Percentiles rank a stretch among this genome's conserved stretches.
phyloP scores from a whole-genome alignment of 2,888 invertebrate species.

The Drosophila buzzatii region DNA sequence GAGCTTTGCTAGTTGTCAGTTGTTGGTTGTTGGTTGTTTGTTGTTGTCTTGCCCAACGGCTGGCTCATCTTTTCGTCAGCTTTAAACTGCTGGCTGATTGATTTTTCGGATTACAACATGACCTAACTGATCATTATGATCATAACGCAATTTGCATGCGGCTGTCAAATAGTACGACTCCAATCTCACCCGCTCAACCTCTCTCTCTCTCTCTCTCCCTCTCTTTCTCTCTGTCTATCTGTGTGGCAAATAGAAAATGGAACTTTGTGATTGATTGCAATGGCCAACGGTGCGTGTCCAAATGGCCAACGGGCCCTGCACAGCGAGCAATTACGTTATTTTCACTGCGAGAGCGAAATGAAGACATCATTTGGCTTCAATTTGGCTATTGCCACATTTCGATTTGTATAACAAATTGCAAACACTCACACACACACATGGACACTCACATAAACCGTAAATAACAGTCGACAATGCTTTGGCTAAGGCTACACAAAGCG shows the following conservation, averaged over 20 bases:
- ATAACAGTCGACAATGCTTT: slow-evolving; percentile 28
- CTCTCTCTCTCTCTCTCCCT: slow-evolving; percentile 4
- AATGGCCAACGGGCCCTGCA: slow-evolving; percentile 55
- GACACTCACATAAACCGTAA: slow-evolving; percentile 11
- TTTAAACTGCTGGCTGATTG: slow-evolving; percentile 50
- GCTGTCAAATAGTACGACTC: slow-evolving; percentile 9
- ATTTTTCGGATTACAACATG: slow-evolving; percentile 67
- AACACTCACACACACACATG: slow-evolving; percentile 10
- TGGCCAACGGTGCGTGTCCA: slow-evolving; percentile 72
- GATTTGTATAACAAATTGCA: slow-evolving; percentile 74
- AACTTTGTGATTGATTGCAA: slow-evolving; percentile 74
- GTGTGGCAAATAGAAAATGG: slow-evolving; percentile 55
- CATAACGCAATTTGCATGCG: slow-evolving; percentile 73
- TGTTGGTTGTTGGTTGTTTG: slow-evolving; percentile 10
- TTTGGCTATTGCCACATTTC: slow-evolving; percentile 71
- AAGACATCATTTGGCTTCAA: slow-evolving; percentile 77
- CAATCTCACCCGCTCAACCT: neutral
- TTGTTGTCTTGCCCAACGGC: slow-evolving; percentile 45
- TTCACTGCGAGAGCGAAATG: slow-evolving; percentile 72
- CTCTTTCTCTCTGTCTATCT: neutral
- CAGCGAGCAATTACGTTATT: slow-evolving; percentile 65
- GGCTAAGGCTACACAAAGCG: slow-evolving; percentile 26
- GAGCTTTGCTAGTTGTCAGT: slow-evolving; percentile 11
- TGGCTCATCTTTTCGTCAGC: slow-evolving; percentile 51
- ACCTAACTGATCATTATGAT: slow-evolving; percentile 70